Conservation (phyloP, 2,113 vertebrate genomes). For the Pampusana beccarii region DNA sequence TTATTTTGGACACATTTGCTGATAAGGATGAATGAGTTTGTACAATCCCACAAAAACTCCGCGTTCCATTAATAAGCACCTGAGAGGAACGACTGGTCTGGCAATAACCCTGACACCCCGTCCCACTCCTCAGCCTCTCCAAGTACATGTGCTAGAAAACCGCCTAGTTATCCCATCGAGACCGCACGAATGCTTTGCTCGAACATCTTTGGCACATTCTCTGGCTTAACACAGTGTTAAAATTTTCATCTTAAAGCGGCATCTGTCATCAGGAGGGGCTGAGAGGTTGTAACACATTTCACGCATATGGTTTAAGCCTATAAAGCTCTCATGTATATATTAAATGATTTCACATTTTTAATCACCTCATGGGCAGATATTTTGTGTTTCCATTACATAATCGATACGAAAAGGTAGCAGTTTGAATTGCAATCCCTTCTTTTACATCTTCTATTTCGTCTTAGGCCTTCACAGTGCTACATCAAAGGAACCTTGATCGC, state of each 20-base stretch:
- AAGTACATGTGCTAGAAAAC: not conserved
- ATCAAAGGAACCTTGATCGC: not conserved
- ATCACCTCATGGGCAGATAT: not conserved
- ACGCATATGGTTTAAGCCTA: not conserved
- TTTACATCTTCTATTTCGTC: not conserved
- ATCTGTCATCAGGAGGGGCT: not conserved
- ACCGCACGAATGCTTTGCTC: not conserved
- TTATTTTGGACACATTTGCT: slow-evolving; percentile 43
- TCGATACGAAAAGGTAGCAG: not conserved
- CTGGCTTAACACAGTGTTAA: not conserved
- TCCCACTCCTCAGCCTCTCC: not conserved
- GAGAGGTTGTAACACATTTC: not conserved
- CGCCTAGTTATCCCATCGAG: fast-evolving
- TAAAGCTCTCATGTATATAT: not conserved
- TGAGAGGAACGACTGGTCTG: not conserved
- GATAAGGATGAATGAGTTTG: slow-evolving; percentile 1
- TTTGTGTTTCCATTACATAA: not conserved
- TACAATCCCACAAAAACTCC: slow-evolving; percentile 27
- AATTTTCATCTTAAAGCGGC: not conserved
- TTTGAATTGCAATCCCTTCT: not conserved
- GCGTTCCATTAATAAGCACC: not conserved
- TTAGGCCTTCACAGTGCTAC: not conserved
- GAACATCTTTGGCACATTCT: not conserved
- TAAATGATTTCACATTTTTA: not conserved
- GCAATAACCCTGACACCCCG: not conserved